These are phyloP conservation scores for Sebastiscus albofasciatus DNA, from an alignment of 2,797 vertebrate species.

Conservation along the genomic window DNA sequence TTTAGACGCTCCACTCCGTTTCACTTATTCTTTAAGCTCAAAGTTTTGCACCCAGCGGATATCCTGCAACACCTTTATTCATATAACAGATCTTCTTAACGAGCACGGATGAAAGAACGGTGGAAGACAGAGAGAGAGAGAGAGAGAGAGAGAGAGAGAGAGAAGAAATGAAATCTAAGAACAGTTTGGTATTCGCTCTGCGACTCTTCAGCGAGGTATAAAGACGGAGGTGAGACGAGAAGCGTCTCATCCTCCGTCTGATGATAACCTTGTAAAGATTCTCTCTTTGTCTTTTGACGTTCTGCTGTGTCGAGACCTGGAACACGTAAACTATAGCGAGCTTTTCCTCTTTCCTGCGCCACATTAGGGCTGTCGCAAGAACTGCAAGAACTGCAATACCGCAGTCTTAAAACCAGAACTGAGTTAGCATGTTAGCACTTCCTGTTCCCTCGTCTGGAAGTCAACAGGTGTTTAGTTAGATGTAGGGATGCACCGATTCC, in stretches of 20 bases:
- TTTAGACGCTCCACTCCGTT: neutral
- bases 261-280: conserved; percentile 65
- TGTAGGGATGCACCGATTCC: no score
- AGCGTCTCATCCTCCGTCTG: conserved; percentile 43
- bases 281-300: conserved; percentile 31
- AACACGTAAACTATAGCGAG: conserved; percentile 15
- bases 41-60: conserved; percentile 9
- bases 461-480: no score
- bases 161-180: conserved; percentile 57
- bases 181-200: conserved; percentile 30
- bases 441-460: no score
- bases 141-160: neutral
- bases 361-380: no score
- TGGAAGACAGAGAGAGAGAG: conserved; percentile 15
- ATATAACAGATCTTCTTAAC: conserved; percentile 12
- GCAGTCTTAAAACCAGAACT: no score
- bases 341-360: neutral
- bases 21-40: conserved; percentile 12
- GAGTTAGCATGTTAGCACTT: no score
- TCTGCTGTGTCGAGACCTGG: conserved; percentile 4
- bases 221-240: conserved; percentile 30
- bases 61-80: conserved; percentile 5
- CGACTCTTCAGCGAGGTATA: conserved; percentile 29
- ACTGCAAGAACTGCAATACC: neutral
- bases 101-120: conserved; percentile 22